Conservation (phyloP, 2,113 vertebrate species). For the Gnathonemus longibarbis region DNA sequence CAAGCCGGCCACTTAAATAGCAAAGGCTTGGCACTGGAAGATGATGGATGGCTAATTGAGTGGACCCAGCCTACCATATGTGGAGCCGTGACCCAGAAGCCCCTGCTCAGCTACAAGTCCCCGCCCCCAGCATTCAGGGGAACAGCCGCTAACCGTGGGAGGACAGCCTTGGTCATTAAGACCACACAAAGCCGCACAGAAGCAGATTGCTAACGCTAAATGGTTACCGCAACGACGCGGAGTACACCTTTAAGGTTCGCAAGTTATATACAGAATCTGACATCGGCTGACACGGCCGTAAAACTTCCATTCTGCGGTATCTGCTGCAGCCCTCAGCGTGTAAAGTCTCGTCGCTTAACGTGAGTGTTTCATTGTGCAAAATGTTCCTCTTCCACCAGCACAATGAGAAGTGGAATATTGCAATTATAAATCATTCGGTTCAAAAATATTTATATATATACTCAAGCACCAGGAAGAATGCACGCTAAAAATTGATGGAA, state of each 20-base stretch:
- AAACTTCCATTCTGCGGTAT: background rate
- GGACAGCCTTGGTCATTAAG: background rate
- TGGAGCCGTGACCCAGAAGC: slow-evolving; percentile 64
- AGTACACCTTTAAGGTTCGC: background rate
- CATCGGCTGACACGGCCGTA: accelerated
- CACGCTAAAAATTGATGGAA: background rate
- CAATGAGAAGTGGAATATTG: background rate
- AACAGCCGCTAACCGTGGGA: slow-evolving; percentile 43
- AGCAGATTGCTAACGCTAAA: background rate
- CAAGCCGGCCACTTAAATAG: background rate
- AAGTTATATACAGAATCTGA: background rate
- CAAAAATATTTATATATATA: background rate
- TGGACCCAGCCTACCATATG: slow-evolving; percentile 62
- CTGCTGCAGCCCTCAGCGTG: background rate
- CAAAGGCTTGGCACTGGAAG: slow-evolving; percentile 55
- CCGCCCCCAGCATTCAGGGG: slow-evolving; percentile 35
- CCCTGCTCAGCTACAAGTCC: slow-evolving; percentile 61
- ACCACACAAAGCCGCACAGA: slow-evolving; percentile 38
- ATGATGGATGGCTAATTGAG: slow-evolving; percentile 76
- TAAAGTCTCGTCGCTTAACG: background rate
- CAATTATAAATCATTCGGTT: background rate
- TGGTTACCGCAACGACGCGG: background rate
- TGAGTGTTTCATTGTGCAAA: background rate
- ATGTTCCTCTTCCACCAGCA: background rate
- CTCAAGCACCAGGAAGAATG: background rate